phyloP scores from a whole-genome alignment of 1,140 invertebrate genomes.

The Bradysia coprophila region DNA sequence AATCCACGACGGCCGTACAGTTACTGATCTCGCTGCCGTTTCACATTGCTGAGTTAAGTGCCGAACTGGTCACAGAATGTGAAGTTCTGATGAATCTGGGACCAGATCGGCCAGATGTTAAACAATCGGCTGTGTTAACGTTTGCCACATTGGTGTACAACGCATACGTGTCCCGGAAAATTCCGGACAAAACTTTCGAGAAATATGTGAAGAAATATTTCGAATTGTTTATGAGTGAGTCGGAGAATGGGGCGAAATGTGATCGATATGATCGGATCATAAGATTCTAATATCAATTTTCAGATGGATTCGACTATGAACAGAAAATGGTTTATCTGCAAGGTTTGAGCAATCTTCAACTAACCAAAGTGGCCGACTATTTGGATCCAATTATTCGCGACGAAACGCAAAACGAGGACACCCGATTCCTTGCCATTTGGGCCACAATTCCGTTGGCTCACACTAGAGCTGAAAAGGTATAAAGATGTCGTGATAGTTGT shows the following conservation, averaged over 20 bases:
- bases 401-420: slow-evolving; percentile 26
- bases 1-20: slow-evolving; percentile 31
- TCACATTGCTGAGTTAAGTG: slow-evolving; percentile 31
- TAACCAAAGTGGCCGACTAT: slow-evolving; percentile 37
- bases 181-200: slow-evolving; percentile 42
- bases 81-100: slow-evolving; percentile 27
- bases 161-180: slow-evolving; percentile 30
- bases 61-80: slow-evolving; percentile 29
- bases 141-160: slow-evolving; percentile 50
- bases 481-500: no score
- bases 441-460: slow-evolving; percentile 32
- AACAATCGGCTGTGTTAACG: slow-evolving; percentile 43
- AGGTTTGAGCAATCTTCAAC: slow-evolving; percentile 39
- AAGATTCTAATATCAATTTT: slow-evolving; percentile 8
- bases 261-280: background rate
- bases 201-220: slow-evolving; percentile 48
- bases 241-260: background rate
- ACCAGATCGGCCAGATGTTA: slow-evolving; percentile 29
- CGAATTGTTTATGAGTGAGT: slow-evolving; percentile 16
- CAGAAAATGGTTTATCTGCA: slow-evolving; percentile 50
- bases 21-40: slow-evolving; percentile 34
- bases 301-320: slow-evolving; percentile 40
- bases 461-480: slow-evolving; percentile 31
- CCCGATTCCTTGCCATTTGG: slow-evolving; percentile 39
- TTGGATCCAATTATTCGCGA: slow-evolving; percentile 34